Base-by-base conservation (phyloP, 2,113 vertebrate species). In the Sitta europaea region DNA sequence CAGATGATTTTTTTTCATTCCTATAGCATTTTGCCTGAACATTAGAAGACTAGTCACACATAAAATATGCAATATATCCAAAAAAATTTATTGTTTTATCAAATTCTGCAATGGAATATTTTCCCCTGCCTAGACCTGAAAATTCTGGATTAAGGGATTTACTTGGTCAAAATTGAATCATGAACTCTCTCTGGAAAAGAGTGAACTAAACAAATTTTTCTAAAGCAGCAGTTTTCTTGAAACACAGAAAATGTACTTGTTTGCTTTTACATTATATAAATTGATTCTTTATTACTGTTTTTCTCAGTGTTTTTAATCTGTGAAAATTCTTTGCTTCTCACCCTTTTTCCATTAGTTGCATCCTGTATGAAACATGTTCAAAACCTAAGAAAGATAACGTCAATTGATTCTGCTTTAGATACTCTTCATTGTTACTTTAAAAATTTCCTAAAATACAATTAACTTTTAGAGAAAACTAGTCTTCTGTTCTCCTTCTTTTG, bases 41-140 rank as follows among this genome's bases (percentile, higher is more conserved):
- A 50, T 50, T 50, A 67, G 12, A 63, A 72, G 4, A 13, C 10
- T 10, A 45, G 13, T 0, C 7, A 40, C 3, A 3, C 1, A 4
- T 54, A n/a, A 82, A 76, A 31, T 31, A 45, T 25, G 9, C 3
- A 40, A 72, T 22, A 45, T 31, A 45, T 5, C 14, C n/a, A 38
- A 11, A 76, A 47, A 92, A 65, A n/a, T n/a, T 6, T 14, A 13
- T 10, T 15, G 11, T 36, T 82, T 54, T 54, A 54, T 45, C 8
- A 61, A 53, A 81, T 62, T 85, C 58, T 57, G 3, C 12, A 61
- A 24, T 7, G 2, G 18, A 79, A 58, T 50, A 55, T 67, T 54
- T 17, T 47, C 5, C 14, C 50, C 12, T 36, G 5, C 4, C 19
- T 74, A 17, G 16, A 55, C 2, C 13, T 87, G 28, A 57, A 68